Conservation (phyloP, 2,797 vertebrate species). For the Mormyrus hasselquistii region DNA sequence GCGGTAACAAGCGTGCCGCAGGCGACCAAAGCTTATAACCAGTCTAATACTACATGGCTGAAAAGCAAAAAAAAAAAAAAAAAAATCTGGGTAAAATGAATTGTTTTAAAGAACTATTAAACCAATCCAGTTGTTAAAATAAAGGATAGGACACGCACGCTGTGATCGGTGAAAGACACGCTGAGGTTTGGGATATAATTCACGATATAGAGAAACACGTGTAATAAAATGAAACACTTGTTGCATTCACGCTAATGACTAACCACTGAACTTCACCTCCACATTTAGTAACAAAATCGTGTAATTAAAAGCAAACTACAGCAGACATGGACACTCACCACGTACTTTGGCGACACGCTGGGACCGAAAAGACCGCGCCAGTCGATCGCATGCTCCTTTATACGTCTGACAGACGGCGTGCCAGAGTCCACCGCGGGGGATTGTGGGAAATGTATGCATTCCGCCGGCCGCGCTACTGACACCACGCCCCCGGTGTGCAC, state of each 20-base stretch:
- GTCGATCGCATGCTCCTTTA: background rate
- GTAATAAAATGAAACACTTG: background rate
- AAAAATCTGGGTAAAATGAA: background rate
- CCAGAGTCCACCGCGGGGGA: background rate
- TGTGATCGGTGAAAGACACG: background rate
- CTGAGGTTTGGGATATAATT: background rate
- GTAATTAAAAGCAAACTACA: background rate
- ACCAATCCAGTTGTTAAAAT: background rate
- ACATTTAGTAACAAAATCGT: background rate
- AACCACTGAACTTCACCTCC: background rate
- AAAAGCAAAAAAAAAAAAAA: background rate
- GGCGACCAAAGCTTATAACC: background rate
- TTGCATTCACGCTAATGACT: background rate
- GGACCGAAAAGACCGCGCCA: background rate
- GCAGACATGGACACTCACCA: background rate
- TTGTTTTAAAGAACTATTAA: background rate
- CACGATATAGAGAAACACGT: background rate
- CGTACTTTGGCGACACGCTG: background rate
- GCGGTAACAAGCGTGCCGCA: background rate
- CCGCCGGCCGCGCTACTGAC: background rate
- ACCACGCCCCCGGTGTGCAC: background rate
- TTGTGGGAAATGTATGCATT: background rate
- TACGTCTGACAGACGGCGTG: background rate
- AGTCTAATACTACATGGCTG: background rate
- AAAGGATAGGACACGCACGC: background rate